Base-by-base conservation (phyloP, 2,113 vertebrate species). In the Barnardius zonarius region DNA sequence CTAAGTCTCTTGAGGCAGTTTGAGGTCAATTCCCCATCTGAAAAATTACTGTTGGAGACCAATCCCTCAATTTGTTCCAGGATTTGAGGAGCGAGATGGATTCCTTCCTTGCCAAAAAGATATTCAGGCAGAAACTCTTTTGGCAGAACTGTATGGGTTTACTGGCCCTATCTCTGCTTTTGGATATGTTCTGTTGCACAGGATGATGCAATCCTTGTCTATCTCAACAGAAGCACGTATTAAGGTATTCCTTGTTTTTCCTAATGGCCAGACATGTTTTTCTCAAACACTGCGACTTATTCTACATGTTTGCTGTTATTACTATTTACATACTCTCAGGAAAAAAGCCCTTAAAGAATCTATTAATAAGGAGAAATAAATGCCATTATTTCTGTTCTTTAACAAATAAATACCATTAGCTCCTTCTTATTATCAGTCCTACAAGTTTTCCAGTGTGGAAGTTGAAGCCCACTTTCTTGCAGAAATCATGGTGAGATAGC, bases 21-120 rank as follows among this genome's bases (percentile, higher is more conserved):
- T 95, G 79, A 93, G 55, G 74, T 75, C n/a, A 81, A 68, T 93
- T 94, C 57, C 79, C 57, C 76, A 61, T 75, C 55, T 84, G 73
- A 81, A 86, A 83, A 95, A 75, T 28, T 63, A 70, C 70, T 77
- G 46, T 28, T 91, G 28, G 57, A 82, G 70, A 95, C 35, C 59
- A 80, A 13, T 4, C 37, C n/a, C 22, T 76, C 72, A 55, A 35
- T 86, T 86, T 86, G 39, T 81, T 90, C 73, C 69, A 72, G 67
- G 44, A 46, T 43, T 68, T 61, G 63, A 73, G 67, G 41, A 79
- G 7, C 5, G n/a, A 88, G 79, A 89, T 19, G 30, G 43, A 86
- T 88, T 81, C 83, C 37, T 90, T 93, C 66, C 62, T 86, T 83
- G 83, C 73, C 83, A 88, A 82, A 68, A 88, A 86, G 66, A 79